Percentiles rank a stretch among this genome's conserved stretches.
These are phyloP conservation scores for Hydropotes inermis DNA, from an alignment of 2,113 vertebrate genomes.

Conservation along the genomic window DNA sequence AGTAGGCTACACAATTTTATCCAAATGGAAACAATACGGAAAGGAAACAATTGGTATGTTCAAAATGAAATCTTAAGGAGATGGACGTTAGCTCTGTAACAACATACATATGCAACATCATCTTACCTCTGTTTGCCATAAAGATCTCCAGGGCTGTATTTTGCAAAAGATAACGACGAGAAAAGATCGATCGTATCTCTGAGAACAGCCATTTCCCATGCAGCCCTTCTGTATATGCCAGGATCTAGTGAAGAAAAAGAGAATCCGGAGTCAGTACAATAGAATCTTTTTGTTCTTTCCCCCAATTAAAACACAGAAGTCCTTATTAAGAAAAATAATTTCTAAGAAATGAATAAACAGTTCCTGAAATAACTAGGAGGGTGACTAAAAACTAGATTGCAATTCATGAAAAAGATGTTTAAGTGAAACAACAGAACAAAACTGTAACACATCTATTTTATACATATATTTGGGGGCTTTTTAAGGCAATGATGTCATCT, in stretches of 20 bases:
- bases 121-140: conserved; percentile 97
- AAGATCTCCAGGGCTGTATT: conserved; percentile 98
- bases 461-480: background rate
- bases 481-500: background rate
- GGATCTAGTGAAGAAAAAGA: conserved; percentile 83
- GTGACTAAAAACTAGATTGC: background rate
- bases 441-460: conserved; percentile 30
- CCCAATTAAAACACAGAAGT: conserved; percentile 22
- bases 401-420: background rate
- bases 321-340: background rate
- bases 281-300: background rate
- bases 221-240: conserved; percentile 95
- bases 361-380: background rate
- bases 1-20: background rate
- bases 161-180: conserved; percentile 95
- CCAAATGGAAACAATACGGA: conserved; percentile 34
- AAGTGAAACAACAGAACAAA: background rate
- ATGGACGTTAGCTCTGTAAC: background rate
- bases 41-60: background rate
- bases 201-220: conserved; percentile 99
- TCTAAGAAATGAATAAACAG: background rate
- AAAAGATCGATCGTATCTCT: conserved; percentile 95
- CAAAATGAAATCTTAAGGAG: conserved; percentile 16
- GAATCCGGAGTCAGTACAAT: conserved; percentile 3
- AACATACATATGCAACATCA: conserved; percentile 25